Evolutionary conservation across 2,113 vertebrate genomes (phyloP).

Genomic region (Cebus imitator): DNA sequence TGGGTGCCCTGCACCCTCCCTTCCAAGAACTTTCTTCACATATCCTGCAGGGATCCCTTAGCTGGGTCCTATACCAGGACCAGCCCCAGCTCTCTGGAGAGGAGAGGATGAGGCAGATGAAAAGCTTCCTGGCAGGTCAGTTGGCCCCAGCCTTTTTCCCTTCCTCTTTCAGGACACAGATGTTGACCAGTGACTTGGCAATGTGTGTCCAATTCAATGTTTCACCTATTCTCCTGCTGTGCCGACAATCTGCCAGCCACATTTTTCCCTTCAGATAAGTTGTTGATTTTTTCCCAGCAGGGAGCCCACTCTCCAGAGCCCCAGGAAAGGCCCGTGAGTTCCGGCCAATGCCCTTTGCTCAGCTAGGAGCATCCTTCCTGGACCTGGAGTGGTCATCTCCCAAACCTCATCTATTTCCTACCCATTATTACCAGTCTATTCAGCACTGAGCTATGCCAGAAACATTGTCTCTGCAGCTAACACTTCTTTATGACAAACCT

Average conservation of each 20-base stretch:
- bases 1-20: no score
- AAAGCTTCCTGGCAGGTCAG: rapidly evolving
- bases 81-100: not conserved
- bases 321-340: not conserved
- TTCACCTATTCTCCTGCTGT: not conserved
- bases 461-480: not conserved
- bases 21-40: not conserved
- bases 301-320: slow-evolving; percentile 50
- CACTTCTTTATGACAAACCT: not conserved
- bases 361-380: rapidly evolving
- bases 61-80: no score
- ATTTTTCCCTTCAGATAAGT: slow-evolving; percentile 17
- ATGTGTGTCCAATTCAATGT: slow-evolving; percentile 24
- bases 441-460: not conserved
- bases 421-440: not conserved
- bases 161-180: not conserved
- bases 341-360: not conserved
- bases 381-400: not conserved
- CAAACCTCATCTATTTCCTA: rapidly evolving
- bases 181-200: not conserved
- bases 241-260: slow-evolving; percentile 51
- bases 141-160: no score
- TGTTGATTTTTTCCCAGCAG: slow-evolving; percentile 42
- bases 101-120: not conserved
- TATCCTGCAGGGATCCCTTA: rapidly evolving